Evolutionary conservation across 2,888 invertebrate genomes (phyloP), one percentile per base, ranked within the genome.

Genomic region (Hofmannophila pseudospretella): DNA sequence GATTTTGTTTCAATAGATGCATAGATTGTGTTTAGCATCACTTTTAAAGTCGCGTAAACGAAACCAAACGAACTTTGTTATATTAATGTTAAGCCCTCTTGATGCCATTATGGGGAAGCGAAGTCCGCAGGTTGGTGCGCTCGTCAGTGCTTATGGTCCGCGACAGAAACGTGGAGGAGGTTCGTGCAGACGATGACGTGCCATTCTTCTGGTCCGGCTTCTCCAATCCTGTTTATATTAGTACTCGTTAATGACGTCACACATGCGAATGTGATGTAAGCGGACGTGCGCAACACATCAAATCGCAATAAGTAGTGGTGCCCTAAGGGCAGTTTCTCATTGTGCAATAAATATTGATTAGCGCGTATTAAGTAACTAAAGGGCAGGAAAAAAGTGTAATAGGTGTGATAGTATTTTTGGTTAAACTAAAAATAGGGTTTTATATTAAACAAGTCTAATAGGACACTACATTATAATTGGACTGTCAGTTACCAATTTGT

Each of bases 141-240:
- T 82, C 81, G 33, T 85, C 84, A 9, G 66, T 58, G 61, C 86
- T 86, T 59, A 85, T 68, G 38, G 80, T 78, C 39, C 85, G 64
- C 4, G 85, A 85, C 34, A 86, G 68, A 63, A 82, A 73, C 10
- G 86, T 84, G 22, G 84, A 80, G 0, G 84, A 82, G 0, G 86
- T 86, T 23, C 84, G 67, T 10, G 58, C 77, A 3, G 82, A 70
- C 1, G 74, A 79, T 2, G 77, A 64, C 0, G 73, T 51, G 23
- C 74, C 78, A 40, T 78, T 80, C 61, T 81, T 82, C 68, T 72
- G 75, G 38, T 75, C 74, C 36, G 76, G 70, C 44, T 81, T 81
- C 73, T 74, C 80, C 71, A 85, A 38, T 47, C 85, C 85, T 85
- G 84, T 58, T 48, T 52, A 64, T 68, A 78, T 79, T 75, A 76